phyloP scores from a whole-genome alignment of 2,888 invertebrate species.

The Myathropa florea region DNA sequence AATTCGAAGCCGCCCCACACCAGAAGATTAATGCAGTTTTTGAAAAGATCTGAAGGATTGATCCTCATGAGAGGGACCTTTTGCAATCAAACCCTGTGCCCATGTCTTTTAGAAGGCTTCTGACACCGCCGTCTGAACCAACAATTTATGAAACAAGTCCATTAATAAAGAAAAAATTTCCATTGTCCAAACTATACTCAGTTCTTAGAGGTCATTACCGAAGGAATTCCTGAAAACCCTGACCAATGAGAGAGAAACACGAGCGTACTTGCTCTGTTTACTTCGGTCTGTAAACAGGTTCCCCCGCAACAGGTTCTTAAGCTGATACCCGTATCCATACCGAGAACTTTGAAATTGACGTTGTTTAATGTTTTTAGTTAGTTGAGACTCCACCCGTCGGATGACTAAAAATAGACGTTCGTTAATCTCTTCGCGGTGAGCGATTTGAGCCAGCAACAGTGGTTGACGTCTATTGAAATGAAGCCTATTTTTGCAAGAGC shows the following conservation, averaged over 20 bases:
- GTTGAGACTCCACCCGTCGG: neutral
- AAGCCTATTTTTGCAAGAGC: too few species aligned
- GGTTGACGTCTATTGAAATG: neutral
- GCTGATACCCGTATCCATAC: neutral
- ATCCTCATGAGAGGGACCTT: too few species aligned
- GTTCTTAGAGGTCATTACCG: neutral
- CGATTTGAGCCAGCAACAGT: neutral
- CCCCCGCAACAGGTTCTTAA: neutral
- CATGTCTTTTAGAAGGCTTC: too few species aligned
- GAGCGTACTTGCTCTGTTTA: neutral
- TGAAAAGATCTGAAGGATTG: neutral
- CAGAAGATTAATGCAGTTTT: neutral
- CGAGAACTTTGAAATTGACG: neutral
- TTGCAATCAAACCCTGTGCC: too few species aligned
- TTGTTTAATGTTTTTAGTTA: neutral
- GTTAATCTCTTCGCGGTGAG: neutral
- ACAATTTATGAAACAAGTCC: too few species aligned
- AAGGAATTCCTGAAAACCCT: neutral
- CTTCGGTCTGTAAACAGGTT: neutral
- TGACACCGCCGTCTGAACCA: too few species aligned
- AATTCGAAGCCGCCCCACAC: neutral
- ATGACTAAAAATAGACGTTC: neutral
- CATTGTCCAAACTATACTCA: neutral
- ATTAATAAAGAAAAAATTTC: too few species aligned
- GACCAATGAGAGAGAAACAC: neutral